A percentile compares a stretch with the other conserved stretches of the same genome.
Evolutionary conservation across 2,888 invertebrate genomes (phyloP).

Genomic region (Leucania comma): DNA sequence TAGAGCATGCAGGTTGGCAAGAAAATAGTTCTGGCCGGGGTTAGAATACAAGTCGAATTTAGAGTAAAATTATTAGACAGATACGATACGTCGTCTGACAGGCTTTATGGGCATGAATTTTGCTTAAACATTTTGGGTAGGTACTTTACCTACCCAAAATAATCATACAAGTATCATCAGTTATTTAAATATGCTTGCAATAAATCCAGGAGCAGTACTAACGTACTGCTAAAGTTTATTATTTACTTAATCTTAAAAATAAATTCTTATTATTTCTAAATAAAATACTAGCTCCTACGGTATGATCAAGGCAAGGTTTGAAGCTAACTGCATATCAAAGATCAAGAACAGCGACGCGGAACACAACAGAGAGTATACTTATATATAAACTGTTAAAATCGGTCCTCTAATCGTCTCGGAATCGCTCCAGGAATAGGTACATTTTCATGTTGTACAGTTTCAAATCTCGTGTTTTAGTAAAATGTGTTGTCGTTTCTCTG

Average conservation of each 20-base stretch:
- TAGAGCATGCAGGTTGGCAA: neutral
- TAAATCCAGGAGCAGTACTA: neutral
- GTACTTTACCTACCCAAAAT: too few species aligned
- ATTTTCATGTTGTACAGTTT: neutral
- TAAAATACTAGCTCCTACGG: too few species aligned
- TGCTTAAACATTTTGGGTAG: too few species aligned
- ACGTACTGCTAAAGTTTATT: neutral
- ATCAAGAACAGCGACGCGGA: neutral
- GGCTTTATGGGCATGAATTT: neutral
- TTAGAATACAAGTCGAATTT: neutral
- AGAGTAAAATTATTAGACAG: neutral
- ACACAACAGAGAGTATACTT: neutral
- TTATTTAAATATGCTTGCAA: neutral
- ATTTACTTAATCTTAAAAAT: neutral
- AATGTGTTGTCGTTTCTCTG: neutral
- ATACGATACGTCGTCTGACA: neutral
- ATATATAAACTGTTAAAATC: neutral
- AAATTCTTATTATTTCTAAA: neutral
- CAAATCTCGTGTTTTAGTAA: neutral
- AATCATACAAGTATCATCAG: neutral
- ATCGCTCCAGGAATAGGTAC: neutral
- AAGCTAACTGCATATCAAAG: neutral
- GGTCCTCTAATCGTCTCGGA: neutral
- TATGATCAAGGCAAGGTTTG: too few species aligned
- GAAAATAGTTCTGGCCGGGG: neutral